Evolutionary conservation across 2,113 vertebrate genomes (phyloP), one percentile per base, ranked within the genome.

Genomic region (Equus przewalskii): DNA sequence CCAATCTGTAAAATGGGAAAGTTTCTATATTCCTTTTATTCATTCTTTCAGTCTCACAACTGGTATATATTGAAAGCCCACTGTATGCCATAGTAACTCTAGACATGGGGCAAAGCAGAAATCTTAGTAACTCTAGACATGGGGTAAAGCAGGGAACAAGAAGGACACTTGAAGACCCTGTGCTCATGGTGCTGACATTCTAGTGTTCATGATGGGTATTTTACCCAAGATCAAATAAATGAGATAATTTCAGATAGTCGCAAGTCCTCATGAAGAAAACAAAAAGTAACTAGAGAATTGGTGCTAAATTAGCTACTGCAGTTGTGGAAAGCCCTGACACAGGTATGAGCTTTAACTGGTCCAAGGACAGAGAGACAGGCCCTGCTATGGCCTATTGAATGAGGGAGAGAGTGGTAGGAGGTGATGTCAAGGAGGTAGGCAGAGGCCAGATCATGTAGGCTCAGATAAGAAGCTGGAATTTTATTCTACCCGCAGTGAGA

Each of bases 341-440:
- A 28, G 46, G 30, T 18, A 1, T 33, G 67, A 60, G 26, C 49
- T 60, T 82, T 51, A 49, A 19, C 60, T 41, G 60, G 6, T 36
- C 36, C 5, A 67, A 49, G 36, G 76, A 28, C 24, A 36, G 58
- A 44, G 64, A 88, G n/a, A 8, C 0, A 1, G 26, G 14, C 5
- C 1, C 22, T 19, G 10, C 24, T n/a, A 2, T n/a, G 46, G 36
- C 6, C 0, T 0, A 10, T 1, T 13, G 12, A n/a, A 7, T 9
- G 36, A 24, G 28, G 16, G 26, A 21, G 6, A 56, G n/a, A 19
- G 58, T 16, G 10, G 6, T 9, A 16, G 18, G 36, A 46, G 58
- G 36, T 1, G 18, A 54, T 12, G 7, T 56, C 6, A 24, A 70
- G 56, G 82, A 64, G 46, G 33, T 3, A n/a, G 46, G 60, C 49